Conservation (phyloP, 2,888 invertebrate genomes). For the Dendrolimus pini region DNA sequence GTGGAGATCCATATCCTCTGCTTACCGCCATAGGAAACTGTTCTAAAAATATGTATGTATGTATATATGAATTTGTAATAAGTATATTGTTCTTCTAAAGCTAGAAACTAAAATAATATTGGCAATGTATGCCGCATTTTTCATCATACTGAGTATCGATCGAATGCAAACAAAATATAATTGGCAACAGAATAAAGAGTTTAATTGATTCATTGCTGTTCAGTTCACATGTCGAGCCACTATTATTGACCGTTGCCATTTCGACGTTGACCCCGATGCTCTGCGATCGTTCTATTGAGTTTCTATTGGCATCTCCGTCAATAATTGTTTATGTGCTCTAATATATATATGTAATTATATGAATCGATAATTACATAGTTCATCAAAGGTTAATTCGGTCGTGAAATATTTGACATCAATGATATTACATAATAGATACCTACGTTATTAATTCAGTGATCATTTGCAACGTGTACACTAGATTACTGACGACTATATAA, state of each 20-base stretch:
- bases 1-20: too few relatives aligned
- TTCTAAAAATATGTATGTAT: too few relatives aligned
- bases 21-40: too few relatives aligned
- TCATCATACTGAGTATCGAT: slow-evolving; percentile 10
- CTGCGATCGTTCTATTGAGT: slow-evolving; percentile 53
- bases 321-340: slow-evolving; percentile 13
- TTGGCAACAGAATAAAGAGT: slow-evolving; percentile 32
- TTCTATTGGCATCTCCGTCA: slow-evolving; percentile 40
- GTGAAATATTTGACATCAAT: not conserved
- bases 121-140: not conserved
- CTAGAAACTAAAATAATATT: too few relatives aligned
- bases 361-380: not conserved
- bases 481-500: not conserved
- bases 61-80: too few relatives aligned
- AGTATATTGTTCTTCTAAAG: too few relatives aligned
- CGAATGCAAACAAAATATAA: slow-evolving; percentile 21
- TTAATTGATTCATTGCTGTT: slow-evolving; percentile 59
- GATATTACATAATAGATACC: not conserved
- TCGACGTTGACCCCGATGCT: slow-evolving; percentile 50
- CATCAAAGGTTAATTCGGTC: not conserved
- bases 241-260: slow-evolving; percentile 60
- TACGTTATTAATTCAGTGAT: not conserved
- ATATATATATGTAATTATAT: not conserved
- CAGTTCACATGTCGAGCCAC: slow-evolving; percentile 54
- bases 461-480: not conserved